Evolutionary conservation across 2,113 vertebrate species (phyloP).

Genomic region (Aldabrachelys gigantea): DNA sequence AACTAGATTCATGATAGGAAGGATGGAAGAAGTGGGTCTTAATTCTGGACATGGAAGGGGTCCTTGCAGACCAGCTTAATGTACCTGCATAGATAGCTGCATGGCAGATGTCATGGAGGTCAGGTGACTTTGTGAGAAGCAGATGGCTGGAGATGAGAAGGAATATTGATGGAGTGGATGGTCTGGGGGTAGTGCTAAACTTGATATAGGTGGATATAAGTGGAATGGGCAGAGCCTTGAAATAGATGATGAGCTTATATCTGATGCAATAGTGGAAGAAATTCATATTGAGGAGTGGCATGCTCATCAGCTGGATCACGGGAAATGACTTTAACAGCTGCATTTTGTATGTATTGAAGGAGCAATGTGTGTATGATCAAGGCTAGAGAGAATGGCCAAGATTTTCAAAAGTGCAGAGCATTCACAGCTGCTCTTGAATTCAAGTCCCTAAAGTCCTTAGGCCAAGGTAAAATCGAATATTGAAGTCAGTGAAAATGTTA

Average conservation of each 20-base stretch:
- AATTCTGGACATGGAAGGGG: not conserved
- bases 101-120: not conserved
- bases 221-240: not conserved
- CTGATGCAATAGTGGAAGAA: not conserved
- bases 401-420: not conserved
- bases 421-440: not conserved
- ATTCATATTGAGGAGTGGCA: not conserved
- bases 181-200: not conserved
- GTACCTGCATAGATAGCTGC: not conserved
- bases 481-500: not conserved
- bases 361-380: not conserved
- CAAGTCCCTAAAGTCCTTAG: not conserved
- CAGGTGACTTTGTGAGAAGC: not conserved
- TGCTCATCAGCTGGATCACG: not conserved
- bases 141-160: not conserved
- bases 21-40: not conserved
- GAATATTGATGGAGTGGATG: not conserved
- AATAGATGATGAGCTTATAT: not conserved
- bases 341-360: not conserved
- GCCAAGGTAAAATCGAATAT: not conserved
- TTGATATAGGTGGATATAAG: not conserved
- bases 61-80: not conserved
- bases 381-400: not conserved
- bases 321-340: constrained; percentile 2
- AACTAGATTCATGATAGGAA: not conserved